A percentile compares a stretch with the other conserved stretches of the same genome.
phyloP scores from a whole-genome alignment of 2,888 invertebrate genomes.

The Branchinecta sandiegonensis region DNA sequence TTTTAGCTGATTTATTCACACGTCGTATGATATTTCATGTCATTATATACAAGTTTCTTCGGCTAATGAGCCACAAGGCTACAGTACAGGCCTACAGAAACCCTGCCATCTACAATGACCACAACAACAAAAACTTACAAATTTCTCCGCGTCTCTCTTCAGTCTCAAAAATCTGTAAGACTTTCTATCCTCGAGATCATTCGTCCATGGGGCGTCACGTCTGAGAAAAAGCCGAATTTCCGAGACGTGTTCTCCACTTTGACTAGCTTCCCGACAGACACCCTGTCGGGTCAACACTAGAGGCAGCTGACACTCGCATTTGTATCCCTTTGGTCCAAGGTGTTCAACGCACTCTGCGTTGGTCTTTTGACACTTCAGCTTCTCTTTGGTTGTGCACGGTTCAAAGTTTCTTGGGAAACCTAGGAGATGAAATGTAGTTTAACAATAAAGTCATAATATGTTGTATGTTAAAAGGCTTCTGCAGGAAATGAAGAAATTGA shows the following conservation, averaged over 20 bases:
- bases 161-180: constrained; percentile 3
- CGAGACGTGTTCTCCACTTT: not conserved
- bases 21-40: too few species aligned
- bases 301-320: not conserved
- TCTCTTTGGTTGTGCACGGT: not conserved
- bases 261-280: not conserved
- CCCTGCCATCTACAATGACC: too few species aligned
- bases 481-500: too few species aligned
- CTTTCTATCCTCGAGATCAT: not conserved
- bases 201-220: not conserved
- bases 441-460: too few species aligned
- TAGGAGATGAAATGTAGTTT: too few species aligned
- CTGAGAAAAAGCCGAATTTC: not conserved
- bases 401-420: constrained; percentile 1
- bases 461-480: too few species aligned
- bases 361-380: not conserved
- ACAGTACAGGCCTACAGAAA: too few species aligned
- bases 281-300: not conserved
- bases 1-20: too few species aligned
- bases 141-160: not conserved
- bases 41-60: too few species aligned
- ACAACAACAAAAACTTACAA: not conserved
- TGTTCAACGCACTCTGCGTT: not conserved
- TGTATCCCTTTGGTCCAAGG: not conserved
- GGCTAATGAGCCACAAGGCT: too few species aligned